Base-by-base conservation (phyloP, 2,113 vertebrate genomes). In the Danionella cerebrum region DNA sequence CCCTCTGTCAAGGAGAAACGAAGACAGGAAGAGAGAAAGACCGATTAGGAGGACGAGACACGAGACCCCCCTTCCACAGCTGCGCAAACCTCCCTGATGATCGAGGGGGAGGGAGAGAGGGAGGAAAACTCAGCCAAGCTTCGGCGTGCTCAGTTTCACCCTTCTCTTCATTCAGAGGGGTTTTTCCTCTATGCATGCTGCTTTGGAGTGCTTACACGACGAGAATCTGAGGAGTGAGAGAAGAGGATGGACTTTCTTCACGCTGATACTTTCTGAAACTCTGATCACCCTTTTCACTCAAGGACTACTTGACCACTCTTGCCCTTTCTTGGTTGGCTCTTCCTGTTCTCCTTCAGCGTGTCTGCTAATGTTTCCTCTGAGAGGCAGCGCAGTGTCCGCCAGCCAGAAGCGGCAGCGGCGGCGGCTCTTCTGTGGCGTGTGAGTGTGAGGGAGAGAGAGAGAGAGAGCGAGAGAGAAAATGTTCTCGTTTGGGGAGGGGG, bases 401-500 rank as follows among this genome's bases (percentile, higher is more conserved):
- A 71, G 53, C 33, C 52, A 60, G 59, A 8, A 47, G 48, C 41
- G 27, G 48, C 59, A 13, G 29, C 55, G 22, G 48, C 42, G 36
- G 52, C 67, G 13, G 35, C 59, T 53, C 22, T 48, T 57, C 51
- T 68, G 58, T 62, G 42, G 44, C 53, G 64, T 71, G 69, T 71
- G 69, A 53, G 72, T 65, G 60, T 51, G 44, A 24, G 45, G 14
- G 45, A 65, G 62, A 57, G 53, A 51, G 44, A 2, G 22, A 19
- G 68, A 65, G 62, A 57, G 53, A 51, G 44, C 4, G 22, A 19
- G 68, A 42, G 69, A 14, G 52, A 65, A 24, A 65, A 52, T 71
- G 53, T 64, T 57, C 71, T 63, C 35, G 29, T 74, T 53, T 70
- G 62, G 60, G 72, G 73, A 71, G 73, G 64, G 62, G 63, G 73